phyloP scores from a whole-genome alignment of 2,888 invertebrate genomes.

The Pterostichus niger region DNA sequence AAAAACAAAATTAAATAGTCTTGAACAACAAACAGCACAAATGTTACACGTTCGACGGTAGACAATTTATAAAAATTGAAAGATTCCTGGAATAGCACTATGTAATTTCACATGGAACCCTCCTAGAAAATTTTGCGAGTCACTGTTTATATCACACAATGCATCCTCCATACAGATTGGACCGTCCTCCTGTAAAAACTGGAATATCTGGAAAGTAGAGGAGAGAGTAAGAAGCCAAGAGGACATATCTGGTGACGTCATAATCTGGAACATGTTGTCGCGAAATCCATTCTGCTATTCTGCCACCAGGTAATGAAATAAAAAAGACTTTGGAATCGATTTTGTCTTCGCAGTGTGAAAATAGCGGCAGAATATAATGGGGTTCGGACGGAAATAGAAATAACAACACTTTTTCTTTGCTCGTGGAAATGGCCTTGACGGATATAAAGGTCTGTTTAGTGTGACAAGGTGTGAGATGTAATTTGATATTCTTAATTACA shows the following conservation, averaged over 20 bases:
- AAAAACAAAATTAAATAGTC: too few species aligned
- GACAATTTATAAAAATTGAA: too few species aligned
- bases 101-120: not conserved
- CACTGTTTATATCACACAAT: constrained; percentile 15
- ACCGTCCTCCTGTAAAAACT: constrained; percentile 8
- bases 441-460: not conserved
- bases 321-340: constrained; percentile 52
- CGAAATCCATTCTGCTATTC: constrained; percentile 50
- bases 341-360: constrained; percentile 28
- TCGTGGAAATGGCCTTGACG: constrained; percentile 5
- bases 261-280: constrained; percentile 48
- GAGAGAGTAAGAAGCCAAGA: not conserved
- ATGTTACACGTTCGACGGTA: too few species aligned
- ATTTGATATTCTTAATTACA: constrained; percentile 45
- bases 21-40: too few species aligned
- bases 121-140: not conserved
- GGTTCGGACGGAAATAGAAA: constrained; percentile 15
- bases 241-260: constrained; percentile 36
- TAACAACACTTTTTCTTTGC: constrained; percentile 30
- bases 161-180: constrained; percentile 10
- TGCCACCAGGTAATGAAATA: constrained; percentile 56
- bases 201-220: constrained; percentile 9
- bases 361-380: constrained; percentile 50
- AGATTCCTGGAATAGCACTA: not conserved
- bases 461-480: constrained; percentile 2